These are phyloP conservation scores for Atopsyche davidsoni DNA, from an alignment of 1,140 invertebrate species.

Conservation along the genomic window DNA sequence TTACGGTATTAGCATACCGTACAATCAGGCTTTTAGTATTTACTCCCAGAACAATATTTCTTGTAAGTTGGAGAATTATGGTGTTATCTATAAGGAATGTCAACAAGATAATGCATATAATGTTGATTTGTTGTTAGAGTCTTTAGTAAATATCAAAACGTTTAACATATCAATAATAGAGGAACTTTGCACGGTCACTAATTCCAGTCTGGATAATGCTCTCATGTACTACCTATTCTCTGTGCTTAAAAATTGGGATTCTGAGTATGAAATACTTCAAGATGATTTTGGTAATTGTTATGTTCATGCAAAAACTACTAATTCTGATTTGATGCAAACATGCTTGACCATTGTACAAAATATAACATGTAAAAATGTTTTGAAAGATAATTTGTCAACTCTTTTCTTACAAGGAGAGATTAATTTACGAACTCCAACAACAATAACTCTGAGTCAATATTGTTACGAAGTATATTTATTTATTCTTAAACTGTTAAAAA, in stretches of 20 bases:
- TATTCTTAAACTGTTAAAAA: conserved; percentile 40
- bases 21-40: conserved; percentile 19
- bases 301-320: conserved; percentile 32
- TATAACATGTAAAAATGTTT: conserved; percentile 39
- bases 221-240: conserved; percentile 43
- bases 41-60: conserved; percentile 25
- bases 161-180: conserved; percentile 21
- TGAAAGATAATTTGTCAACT: conserved; percentile 40
- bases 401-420: conserved; percentile 47
- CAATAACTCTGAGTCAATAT: conserved; percentile 44
- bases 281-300: conserved; percentile 36
- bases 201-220: conserved; percentile 40
- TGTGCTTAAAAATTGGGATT: conserved; percentile 41
- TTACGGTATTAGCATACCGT: conserved; percentile 20
- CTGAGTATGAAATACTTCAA: conserved; percentile 38
- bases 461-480: conserved; percentile 46
- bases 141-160: conserved; percentile 19
- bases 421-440: conserved; percentile 37
- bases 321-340: conserved; percentile 33
- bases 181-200: conserved; percentile 40
- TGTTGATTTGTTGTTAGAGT: conserved; percentile 18
- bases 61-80: conserved; percentile 24
- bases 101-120: conserved; percentile 16
- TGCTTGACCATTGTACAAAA: conserved; percentile 41
- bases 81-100: conserved; percentile 22